phyloP scores from a whole-genome alignment of 2,113 vertebrate genomes.

The Oxyruncus cristatus region DNA sequence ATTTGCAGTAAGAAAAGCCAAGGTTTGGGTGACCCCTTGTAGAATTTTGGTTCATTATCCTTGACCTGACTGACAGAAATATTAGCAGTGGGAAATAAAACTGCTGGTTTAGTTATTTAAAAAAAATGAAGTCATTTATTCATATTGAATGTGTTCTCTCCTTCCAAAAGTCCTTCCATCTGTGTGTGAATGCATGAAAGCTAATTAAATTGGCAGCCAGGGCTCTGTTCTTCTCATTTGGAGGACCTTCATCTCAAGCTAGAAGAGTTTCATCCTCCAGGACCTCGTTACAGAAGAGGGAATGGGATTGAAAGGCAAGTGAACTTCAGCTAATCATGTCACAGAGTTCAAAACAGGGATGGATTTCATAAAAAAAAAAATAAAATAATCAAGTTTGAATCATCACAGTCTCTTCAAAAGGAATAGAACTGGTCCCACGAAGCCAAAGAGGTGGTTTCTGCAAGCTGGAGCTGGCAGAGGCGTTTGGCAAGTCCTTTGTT shows the following conservation, averaged over 20 bases:
- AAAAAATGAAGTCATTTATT: slow-evolving; percentile 3
- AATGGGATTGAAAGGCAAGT: background rate
- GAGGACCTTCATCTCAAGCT: slow-evolving; percentile 1
- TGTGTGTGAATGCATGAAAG: background rate
- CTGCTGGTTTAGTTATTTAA: background rate
- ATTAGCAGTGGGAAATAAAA: slow-evolving; percentile 10
- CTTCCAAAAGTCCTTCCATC: slow-evolving; percentile 11
- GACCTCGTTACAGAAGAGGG: background rate
- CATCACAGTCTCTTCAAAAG: background rate
- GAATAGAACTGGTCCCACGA: background rate
- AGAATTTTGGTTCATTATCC: slow-evolving; percentile 26
- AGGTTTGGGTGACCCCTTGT: background rate
- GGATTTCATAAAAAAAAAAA: background rate
- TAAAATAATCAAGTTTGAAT: background rate
- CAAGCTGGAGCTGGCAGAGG: background rate
- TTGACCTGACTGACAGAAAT: slow-evolving; percentile 19
- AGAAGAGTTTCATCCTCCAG: background rate
- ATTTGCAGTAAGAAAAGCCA: background rate
- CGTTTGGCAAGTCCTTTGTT: background rate
- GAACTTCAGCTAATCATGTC: background rate
- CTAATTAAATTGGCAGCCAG: slow-evolving; percentile 34
- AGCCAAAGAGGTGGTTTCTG: background rate
- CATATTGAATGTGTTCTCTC: background rate
- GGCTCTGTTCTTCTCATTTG: background rate
- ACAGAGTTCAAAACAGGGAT: background rate